These are phyloP conservation scores for Tanaodytes sp. DNA, from an alignment of 2,888 invertebrate species.

Conservation along the genomic window DNA sequence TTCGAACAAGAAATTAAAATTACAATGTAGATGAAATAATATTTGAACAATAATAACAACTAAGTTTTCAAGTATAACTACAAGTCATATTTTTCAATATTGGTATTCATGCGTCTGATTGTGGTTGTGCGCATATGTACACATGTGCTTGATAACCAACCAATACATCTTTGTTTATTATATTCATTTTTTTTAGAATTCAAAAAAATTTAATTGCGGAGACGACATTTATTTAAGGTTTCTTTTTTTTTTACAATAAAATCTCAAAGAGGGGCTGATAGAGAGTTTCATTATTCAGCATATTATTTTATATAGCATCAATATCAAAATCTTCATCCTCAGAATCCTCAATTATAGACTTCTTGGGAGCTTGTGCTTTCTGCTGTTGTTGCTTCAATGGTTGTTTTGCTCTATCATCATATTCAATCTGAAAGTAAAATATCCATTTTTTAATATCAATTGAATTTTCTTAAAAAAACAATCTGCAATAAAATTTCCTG, in stretches of 20 bases:
- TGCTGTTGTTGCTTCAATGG: slow-evolving; percentile 78
- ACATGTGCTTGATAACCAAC: slow-evolving; percentile 45
- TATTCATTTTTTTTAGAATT: slow-evolving; percentile 59
- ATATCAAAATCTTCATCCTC: slow-evolving; percentile 91
- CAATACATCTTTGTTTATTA: slow-evolving; percentile 59
- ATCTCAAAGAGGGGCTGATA: no score
- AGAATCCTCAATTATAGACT: slow-evolving; percentile 78
- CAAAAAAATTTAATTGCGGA: slow-evolving; percentile 60
- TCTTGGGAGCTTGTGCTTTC: slow-evolving; percentile 73
- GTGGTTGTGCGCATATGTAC: no score
- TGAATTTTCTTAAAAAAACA: no score
- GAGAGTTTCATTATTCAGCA: no score
- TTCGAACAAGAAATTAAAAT: no score
- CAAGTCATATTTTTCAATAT: slow-evolving; percentile 45
- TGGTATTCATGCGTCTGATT: slow-evolving; percentile 41
- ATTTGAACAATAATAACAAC: not conserved
- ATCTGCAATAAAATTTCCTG: slow-evolving; percentile 1
- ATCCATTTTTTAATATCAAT: no score
- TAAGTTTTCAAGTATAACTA: slow-evolving; percentile 22
- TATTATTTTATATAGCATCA: slow-evolving; percentile 90
- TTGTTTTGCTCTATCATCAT: slow-evolving; percentile 88
- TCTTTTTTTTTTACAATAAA: no score
- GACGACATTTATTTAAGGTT: slow-evolving; percentile 42
- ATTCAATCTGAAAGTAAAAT: slow-evolving; percentile 93
- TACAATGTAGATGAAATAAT: no score